These are phyloP conservation scores for Acanthosoma haemorrhoidale DNA, from an alignment of 2,888 invertebrate species.

Conservation along the genomic window DNA sequence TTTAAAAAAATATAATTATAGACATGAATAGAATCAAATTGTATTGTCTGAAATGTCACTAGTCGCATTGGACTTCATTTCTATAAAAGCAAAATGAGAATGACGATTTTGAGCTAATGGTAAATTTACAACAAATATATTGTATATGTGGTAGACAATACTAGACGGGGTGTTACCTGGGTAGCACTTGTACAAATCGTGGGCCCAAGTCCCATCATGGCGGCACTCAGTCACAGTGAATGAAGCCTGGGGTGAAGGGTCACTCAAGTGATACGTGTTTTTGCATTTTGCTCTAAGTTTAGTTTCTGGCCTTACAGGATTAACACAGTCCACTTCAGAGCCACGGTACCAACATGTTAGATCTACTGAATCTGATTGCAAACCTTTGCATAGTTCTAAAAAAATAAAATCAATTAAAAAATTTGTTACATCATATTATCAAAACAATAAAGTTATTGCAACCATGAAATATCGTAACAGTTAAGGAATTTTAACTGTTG, in stretches of 20 bases:
- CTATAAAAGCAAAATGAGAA: neutral
- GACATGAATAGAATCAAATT: neutral
- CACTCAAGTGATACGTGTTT: slow-evolving; percentile 18
- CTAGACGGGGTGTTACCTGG: slow-evolving; percentile 35
- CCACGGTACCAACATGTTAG: slow-evolving; percentile 34
- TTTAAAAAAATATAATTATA: neutral
- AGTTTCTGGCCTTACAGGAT: slow-evolving; percentile 35
- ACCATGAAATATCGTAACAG: too few relatives aligned
- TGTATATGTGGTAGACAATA: neutral
- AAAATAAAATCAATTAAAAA: neutral
- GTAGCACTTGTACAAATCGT: slow-evolving; percentile 36
- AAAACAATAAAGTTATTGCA: too few relatives aligned
- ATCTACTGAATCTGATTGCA: slow-evolving; percentile 36
- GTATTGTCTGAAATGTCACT: neutral
- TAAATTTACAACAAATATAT: neutral
- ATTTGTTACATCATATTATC: neutral
- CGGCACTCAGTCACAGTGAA: slow-evolving; percentile 32
- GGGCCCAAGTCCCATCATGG: slow-evolving; percentile 35
- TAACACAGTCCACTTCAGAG: slow-evolving; percentile 32
- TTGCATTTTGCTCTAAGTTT: slow-evolving; percentile 36
- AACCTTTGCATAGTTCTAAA: slow-evolving; percentile 38
- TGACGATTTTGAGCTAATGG: neutral
- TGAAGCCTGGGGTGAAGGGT: slow-evolving; percentile 11
- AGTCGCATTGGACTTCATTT: neutral
- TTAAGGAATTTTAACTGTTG: too few relatives aligned